Evolutionary conservation across 2,113 vertebrate species (phyloP), one percentile per base, ranked within the genome.

Genomic region (Hyperopisus bebe): DNA sequence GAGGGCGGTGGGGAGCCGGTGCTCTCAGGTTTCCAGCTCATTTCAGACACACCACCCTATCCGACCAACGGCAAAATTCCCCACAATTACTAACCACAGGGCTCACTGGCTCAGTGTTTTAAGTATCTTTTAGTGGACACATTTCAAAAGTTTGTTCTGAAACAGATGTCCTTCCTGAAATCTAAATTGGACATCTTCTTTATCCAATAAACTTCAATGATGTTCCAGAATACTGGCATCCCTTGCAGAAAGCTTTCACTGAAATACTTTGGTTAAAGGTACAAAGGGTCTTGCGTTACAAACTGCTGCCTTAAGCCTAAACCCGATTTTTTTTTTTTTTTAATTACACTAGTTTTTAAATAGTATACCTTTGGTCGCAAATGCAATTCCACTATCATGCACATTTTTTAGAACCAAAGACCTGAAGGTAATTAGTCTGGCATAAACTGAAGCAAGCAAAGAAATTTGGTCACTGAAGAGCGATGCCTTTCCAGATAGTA

Each of bases 11-110:
- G 77, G 77, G 82, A 42, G 66, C 55, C 7, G 50, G 46, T 17
- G 91, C 19, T 90, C 92, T 95, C 94, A 51, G 93, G 91, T 95
- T 96, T 95, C 93, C 51, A 92, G 39, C 93, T 92, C 88, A 93
- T 91, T 94, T 92, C 93, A 93, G 92, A 85, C 84, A 93, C 94
- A 46, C 91, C 88, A 92, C 90, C 1, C 0, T 74, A 88, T 48
- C 55, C 83, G 91, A 96, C 95, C 95, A 95, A 94, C 94, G 82
- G 90, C 44, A 27, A 89, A 92, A 93, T 89, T 92, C 94, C 93
- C 94, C 90, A 86, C 92, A 94, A 92, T 94, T 93, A 93, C 94
- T 90, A 95, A 92, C 92, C 90, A 86, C 31, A 90, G 92, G 91
- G 90, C 93, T 93, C 92, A 90, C 58, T 93, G 91, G 92, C 89